Conservation (phyloP, 2,797 vertebrate genomes). For the Pampus argenteus region DNA sequence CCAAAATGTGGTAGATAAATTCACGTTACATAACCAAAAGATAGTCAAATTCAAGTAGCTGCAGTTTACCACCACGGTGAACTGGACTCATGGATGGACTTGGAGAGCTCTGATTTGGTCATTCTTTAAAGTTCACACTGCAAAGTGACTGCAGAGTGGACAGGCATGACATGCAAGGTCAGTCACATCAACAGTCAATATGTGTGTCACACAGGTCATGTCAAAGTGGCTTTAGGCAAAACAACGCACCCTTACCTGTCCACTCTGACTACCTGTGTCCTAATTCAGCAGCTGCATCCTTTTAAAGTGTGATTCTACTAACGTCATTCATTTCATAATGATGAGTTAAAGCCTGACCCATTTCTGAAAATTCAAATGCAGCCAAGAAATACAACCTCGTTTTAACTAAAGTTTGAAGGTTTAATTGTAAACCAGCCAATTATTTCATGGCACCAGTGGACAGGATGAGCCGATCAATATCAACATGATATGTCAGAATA, state of each 20-base stretch:
- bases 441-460: neutral
- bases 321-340: neutral
- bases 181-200: slow-evolving; percentile 6
- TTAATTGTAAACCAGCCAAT: too few species aligned
- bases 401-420: neutral
- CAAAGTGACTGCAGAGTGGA: neutral
- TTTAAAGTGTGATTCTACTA: neutral
- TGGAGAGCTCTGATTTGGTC: neutral
- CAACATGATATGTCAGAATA: neutral
- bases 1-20: neutral
- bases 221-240: slow-evolving; percentile 28
- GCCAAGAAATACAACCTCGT: neutral
- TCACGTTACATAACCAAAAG: neutral
- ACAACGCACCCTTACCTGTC: slow-evolving; percentile 1
- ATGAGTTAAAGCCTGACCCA: neutral
- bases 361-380: neutral
- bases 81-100: too few species aligned
- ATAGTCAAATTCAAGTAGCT: neutral
- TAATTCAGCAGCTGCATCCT: neutral
- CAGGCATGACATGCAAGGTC: neutral
- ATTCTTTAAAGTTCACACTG: neutral
- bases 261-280: neutral
- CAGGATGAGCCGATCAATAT: neutral
- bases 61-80: too few species aligned
- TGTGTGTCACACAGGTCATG: slow-evolving; percentile 31